A percentile compares a stretch with the other conserved stretches of the same genome.
These are phyloP conservation scores for Emydura subglobosa DNA, from an alignment of 2,113 vertebrate genomes.

Conservation along the genomic window DNA sequence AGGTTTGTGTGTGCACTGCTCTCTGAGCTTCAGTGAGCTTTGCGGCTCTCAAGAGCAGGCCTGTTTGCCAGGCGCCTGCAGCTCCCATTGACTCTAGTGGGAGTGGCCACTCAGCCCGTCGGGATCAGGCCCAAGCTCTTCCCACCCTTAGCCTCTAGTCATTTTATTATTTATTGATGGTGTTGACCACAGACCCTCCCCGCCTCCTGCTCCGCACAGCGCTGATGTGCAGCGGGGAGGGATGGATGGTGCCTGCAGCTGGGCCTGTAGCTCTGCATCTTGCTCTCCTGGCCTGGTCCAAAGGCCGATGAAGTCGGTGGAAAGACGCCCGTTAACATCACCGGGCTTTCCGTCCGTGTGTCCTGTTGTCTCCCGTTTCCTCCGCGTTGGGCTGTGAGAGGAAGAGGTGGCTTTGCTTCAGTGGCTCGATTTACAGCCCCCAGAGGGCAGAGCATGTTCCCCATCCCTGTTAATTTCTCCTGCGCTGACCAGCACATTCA, in stretches of 20 bases:
- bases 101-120: neutral
- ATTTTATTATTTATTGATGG: neutral
- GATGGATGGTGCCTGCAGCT: too few relatives aligned
- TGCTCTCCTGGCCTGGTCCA: neutral
- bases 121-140: too few relatives aligned
- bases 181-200: neutral
- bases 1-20: neutral
- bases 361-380: neutral
- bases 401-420: neutral
- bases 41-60: accelerated
- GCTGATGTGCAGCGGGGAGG: neutral
- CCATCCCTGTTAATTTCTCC: neutral
- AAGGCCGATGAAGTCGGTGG: neutral
- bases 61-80: neutral
- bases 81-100: neutral
- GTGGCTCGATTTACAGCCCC: neutral
- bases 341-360: neutral
- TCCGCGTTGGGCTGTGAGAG: neutral
- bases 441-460: neutral
- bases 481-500: neutral
- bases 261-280: neutral
- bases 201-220: too few relatives aligned
- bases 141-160: neutral
- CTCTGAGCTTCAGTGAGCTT: neutral
- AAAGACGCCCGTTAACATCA: neutral